phyloP scores from a whole-genome alignment of 92 coral and sea anemone genomes.

The Anthopleura xanthogrammica region DNA sequence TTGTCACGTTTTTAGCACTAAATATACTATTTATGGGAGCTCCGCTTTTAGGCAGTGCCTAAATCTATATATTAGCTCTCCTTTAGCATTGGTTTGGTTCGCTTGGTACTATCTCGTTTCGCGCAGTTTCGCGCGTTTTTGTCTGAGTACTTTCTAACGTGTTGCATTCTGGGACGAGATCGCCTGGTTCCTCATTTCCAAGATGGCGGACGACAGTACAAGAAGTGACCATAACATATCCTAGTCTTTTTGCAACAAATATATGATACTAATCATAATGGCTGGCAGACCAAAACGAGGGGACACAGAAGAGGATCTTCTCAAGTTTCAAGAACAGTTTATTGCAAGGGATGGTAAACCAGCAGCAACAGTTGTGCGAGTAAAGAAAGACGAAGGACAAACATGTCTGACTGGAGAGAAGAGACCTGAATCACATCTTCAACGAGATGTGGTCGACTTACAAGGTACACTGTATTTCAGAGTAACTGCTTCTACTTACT shows the following conservation, averaged over 20 bases:
- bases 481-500: not conserved
- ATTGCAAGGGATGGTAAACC: conserved; percentile 63
- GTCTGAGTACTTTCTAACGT: too few species aligned
- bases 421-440: conserved; percentile 16
- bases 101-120: too few species aligned
- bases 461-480: conserved; percentile 48
- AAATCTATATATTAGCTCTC: too few species aligned
- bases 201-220: conserved; percentile 23
- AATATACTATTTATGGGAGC: too few species aligned
- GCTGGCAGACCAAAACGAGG: conserved; percentile 76
- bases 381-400: conserved; percentile 23
- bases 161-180: not conserved
- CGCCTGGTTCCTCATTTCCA: conserved; percentile 14
- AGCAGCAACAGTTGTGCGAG: conserved; percentile 69
- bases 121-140: too few species aligned
- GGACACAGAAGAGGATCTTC: conserved; percentile 86
- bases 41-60: too few species aligned
- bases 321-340: conserved; percentile 77
- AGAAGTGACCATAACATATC: not conserved
- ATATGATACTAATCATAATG: conserved; percentile 35
- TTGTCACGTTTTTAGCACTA: too few species aligned
- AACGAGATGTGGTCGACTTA: conserved; percentile 84
- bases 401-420: conserved; percentile 10
- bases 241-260: not conserved
- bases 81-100: too few species aligned